Evolutionary conservation across 92 coral and sea anemone genomes (phyloP).

Genomic region (Parazoanthus atlanticus): DNA sequence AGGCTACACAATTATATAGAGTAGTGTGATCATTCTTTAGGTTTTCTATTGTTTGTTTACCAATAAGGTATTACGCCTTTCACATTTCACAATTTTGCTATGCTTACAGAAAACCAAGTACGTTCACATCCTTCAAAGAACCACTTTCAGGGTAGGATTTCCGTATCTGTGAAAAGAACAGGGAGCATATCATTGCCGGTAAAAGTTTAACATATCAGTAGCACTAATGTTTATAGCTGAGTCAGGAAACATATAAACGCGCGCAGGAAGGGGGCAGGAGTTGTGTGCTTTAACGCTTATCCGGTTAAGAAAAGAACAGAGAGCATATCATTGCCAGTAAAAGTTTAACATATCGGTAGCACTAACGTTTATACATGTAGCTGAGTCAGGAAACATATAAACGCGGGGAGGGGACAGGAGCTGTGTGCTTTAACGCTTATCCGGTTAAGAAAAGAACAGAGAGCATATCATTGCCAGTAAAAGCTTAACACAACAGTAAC

Average conservation of each 20-base stretch:
- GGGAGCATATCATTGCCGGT: background rate
- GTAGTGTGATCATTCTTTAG: too few species aligned
- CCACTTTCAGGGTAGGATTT: constrained; percentile 1
- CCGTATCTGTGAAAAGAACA: background rate
- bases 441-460: too few species aligned
- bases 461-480: background rate
- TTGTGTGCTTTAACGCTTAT: too few species aligned
- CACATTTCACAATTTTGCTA: background rate
- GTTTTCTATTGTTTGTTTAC: too few species aligned
- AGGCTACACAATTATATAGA: too few species aligned
- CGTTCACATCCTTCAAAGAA: background rate
- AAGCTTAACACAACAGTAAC: background rate
- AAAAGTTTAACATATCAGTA: background rate
- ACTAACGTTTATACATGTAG: background rate
- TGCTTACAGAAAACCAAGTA: constrained; percentile 14
- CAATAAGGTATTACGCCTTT: too few species aligned
- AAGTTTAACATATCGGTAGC: background rate
- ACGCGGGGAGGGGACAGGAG: too few species aligned
- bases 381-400: too few species aligned
- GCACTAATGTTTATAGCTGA: background rate
- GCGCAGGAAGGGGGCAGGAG: too few species aligned
- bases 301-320: too few species aligned
- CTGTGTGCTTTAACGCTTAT: too few species aligned
- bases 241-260: too few species aligned
- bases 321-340: background rate